Evolutionary conservation across 2,888 invertebrate species (phyloP), one percentile per base, ranked within the genome.

Genomic region (Heliconius charithonia): DNA sequence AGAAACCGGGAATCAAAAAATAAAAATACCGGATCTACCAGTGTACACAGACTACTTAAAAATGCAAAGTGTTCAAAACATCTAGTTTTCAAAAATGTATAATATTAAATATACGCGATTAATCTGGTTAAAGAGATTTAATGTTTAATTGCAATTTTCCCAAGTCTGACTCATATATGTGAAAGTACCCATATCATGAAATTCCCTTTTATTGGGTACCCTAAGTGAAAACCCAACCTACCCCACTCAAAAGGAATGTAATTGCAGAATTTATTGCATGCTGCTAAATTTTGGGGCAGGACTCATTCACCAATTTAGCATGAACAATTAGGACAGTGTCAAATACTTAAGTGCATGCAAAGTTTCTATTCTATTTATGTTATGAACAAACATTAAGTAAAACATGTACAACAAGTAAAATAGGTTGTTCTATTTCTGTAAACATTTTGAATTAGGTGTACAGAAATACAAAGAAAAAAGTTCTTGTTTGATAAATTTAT

Each of bases 151-250:
- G n/a, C 7, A 69, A 67, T 10, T 69, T 69, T 67, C n/a, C 37
- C 41, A 7, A 16, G 7, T 16, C 19, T 62, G 29, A 73, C 3
- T 62, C 41, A 74, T 10, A 25, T 62, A 63, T 16, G 25, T 29
- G 13, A 32, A 32, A 59, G n/a, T 59, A 19, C 45, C 6, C 37
- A 56, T 71, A 22, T 32, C 32, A 51, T 62, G 6, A 6, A 37
- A n/a, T 25, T 41, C 37, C 41, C 6, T 19, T 7, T 10, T 37
- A 10, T 84, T 88, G 85, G 90, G 81, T 85, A 89, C 88, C 88
- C 87, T 87, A 87, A 65, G 77, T 56, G 66, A 87, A 86, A 86
- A 84, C 86, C 87, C 86, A 87, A 89, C 88, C 88, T 90, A 89
- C 89, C 88, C 86, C 86, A 87, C 25, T 9, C 84, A 83, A 72